Conservation (phyloP, 1,140 invertebrate species). For the Zeugodacus cucurbitae region DNA sequence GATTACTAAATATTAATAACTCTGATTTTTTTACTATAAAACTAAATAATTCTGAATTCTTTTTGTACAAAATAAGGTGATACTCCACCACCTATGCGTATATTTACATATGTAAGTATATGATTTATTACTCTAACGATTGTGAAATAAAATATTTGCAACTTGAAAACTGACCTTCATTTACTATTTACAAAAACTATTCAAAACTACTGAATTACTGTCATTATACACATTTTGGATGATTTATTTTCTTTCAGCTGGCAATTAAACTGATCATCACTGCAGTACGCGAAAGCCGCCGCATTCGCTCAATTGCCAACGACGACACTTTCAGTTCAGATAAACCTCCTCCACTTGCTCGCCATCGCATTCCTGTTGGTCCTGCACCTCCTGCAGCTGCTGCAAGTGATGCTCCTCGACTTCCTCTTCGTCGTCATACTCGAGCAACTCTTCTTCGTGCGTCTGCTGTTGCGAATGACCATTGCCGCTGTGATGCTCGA, state of each 20-base stretch:
- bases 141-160: too few species aligned
- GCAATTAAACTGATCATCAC: not conserved
- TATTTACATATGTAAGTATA: too few species aligned
- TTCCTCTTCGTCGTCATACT: slow-evolving; percentile 44
- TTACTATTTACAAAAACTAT: too few species aligned
- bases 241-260: not conserved
- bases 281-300: not conserved
- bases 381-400: slow-evolving; percentile 44
- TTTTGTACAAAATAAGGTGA: too few species aligned
- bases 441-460: slow-evolving; percentile 39
- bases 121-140: too few species aligned
- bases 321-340: slow-evolving; percentile 44
- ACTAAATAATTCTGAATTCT: too few species aligned
- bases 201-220: too few species aligned
- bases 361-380: slow-evolving; percentile 39
- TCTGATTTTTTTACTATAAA: too few species aligned
- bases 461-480: slow-evolving; percentile 37
- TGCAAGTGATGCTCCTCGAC: slow-evolving; percentile 47
- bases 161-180: too few species aligned
- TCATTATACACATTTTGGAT: too few species aligned
- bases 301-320: not conserved
- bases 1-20: too few species aligned
- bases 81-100: too few species aligned
- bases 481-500: slow-evolving; percentile 40
- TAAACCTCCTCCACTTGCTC: slow-evolving; percentile 55